Evolutionary conservation across 2,888 invertebrate genomes (phyloP), one percentile per base, ranked within the genome.

Genomic region (Agrypnus murinus): DNA sequence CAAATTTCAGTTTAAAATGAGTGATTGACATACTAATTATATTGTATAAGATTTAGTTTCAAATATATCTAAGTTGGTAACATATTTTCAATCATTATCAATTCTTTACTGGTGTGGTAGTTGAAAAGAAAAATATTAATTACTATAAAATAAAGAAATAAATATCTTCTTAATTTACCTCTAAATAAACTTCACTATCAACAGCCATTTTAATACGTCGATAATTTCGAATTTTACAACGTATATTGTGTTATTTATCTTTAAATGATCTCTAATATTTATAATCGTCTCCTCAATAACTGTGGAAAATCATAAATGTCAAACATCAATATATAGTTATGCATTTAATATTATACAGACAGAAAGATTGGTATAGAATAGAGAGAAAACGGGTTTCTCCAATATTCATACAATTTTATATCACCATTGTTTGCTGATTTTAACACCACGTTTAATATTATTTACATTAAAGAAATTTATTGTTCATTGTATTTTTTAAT

Each of bases 391-490:
- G 25, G 50, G 48, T 55, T 65, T 64, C 58, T 58, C 63, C 64
- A 69, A 69, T 69, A 69, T 69, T 69, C 65, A 59, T 65, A 32
- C 34, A 46, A 59, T 50, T 70, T 70, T 65, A 65, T 65, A 65
- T 60, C 46, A 31, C 70, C 65, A 55, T 65, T 65, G 65, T 70
- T 60, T 55, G 19, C 45, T 38, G 14, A 15, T 70, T 65, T 70
- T 64, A 69, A 62, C 58, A 43, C 64, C 64, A 50, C 43, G 32
- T 64, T 64, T 48, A 55, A 31, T 45, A 25, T 60, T 65, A 70
- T 70, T 70, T 70, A 70, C 38, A 65, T 65, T 70, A 59, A 38
- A 58, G 50, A 25, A 48, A 70, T 70, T 69, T 70, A 70, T 70
- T 59, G 70, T 65, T 60, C 62, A 55, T 69, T 69, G 64, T 70